Evolutionary conservation across 2,113 vertebrate genomes (phyloP).

Genomic region (Perca flavescens): DNA sequence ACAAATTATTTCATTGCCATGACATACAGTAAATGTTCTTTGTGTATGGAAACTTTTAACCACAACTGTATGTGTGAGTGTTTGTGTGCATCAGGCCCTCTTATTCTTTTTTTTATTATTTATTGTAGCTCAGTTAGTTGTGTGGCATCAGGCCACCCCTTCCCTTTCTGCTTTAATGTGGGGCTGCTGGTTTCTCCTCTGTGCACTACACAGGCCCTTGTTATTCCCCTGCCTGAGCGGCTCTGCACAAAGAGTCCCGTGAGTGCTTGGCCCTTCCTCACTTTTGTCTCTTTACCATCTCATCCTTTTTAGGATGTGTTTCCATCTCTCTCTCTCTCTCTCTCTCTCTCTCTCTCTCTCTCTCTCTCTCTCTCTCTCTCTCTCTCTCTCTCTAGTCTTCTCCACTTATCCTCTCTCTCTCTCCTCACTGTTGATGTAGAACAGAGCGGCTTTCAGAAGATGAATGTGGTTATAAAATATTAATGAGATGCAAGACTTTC

Average conservation of each 20-base stretch:
- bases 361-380: background rate
- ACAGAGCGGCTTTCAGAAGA: slow-evolving; percentile 35
- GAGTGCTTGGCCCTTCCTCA: slow-evolving; percentile 33
- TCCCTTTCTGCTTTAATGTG: slow-evolving; percentile 45
- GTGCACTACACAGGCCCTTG: slow-evolving; percentile 6
- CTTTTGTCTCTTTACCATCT: background rate
- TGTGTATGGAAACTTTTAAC: background rate
- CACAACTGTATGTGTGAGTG: background rate
- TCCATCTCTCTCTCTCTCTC: slow-evolving; percentile 11
- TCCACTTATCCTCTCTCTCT: background rate
- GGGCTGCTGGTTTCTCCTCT: slow-evolving; percentile 28
- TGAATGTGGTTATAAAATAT: slow-evolving; percentile 15
- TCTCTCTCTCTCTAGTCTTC: background rate
- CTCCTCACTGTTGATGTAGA: slow-evolving; percentile 12
- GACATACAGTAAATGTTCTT: no score
- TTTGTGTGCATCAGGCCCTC: slow-evolving; percentile 2
- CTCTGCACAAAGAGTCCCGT: slow-evolving; percentile 26
- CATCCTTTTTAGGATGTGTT: slow-evolving; percentile 28
- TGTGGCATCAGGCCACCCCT: slow-evolving; percentile 18
- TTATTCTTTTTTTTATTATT: slow-evolving; percentile 7
- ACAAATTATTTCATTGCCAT: no score
- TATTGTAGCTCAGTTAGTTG: slow-evolving; percentile 29
- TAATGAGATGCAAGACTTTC: slow-evolving; percentile 19
- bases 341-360: background rate
- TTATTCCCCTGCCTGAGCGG: slow-evolving; percentile 22